phyloP scores from a whole-genome alignment of 2,797 vertebrate genomes.

The Spondyliosoma cantharus region DNA sequence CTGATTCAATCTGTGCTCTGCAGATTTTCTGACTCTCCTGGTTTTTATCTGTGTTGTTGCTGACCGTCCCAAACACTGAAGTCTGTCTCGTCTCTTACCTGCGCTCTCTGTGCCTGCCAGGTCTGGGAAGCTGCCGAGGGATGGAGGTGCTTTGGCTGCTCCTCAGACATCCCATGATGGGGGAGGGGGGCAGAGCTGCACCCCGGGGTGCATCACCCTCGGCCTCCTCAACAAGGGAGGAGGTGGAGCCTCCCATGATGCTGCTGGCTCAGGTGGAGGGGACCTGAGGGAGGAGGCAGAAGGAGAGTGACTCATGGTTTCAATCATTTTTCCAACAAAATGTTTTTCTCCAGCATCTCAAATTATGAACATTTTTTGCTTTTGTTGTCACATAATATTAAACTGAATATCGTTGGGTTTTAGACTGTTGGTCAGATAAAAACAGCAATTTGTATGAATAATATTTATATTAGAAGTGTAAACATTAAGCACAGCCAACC shows the following conservation, averaged over 20 bases:
- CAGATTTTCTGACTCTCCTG: too few relatives aligned
- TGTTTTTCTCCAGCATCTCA: neutral
- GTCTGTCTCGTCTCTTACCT: constrained; percentile 52
- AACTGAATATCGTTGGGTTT: too few relatives aligned
- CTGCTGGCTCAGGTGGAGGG: constrained; percentile 35
- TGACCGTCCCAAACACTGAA: neutral
- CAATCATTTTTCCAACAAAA: too few relatives aligned
- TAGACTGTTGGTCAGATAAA: too few relatives aligned
- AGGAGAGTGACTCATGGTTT: neutral
- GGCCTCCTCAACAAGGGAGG: constrained; percentile 58
- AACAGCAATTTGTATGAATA: too few relatives aligned
- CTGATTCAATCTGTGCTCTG: too few relatives aligned
- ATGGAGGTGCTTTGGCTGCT: constrained; percentile 75
- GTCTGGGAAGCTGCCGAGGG: constrained; percentile 63
- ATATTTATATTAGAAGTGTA: too few relatives aligned
- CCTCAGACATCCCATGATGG: constrained; percentile 72
- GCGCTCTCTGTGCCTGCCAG: constrained; percentile 66
- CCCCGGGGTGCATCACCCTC: constrained; percentile 46
- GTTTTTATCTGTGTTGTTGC: neutral
- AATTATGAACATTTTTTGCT: neutral
- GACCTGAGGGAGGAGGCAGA: constrained; percentile 25
- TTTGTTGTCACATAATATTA: too few relatives aligned
- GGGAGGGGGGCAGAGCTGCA: constrained; percentile 63
- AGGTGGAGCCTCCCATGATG: constrained; percentile 73
- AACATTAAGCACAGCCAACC: too few relatives aligned